phyloP scores from a whole-genome alignment of 1,140 invertebrate genomes.

The Drosophila parvula region DNA sequence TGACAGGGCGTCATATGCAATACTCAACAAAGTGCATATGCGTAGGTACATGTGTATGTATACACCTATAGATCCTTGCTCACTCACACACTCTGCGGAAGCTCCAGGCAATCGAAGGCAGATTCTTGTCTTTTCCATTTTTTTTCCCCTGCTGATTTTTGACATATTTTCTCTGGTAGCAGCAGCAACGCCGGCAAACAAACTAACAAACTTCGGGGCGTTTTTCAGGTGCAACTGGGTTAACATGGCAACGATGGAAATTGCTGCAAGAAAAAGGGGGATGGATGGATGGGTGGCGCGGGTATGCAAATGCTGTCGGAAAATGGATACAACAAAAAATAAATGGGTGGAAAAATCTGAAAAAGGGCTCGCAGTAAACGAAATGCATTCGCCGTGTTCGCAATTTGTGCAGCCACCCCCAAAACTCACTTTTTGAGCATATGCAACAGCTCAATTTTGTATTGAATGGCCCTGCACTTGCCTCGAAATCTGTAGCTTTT shows the following conservation, averaged over 20 bases:
- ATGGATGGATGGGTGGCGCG: background rate
- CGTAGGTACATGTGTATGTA: background rate
- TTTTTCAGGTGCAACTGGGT: slow-evolving; percentile 77
- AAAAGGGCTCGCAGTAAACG: slow-evolving; percentile 54
- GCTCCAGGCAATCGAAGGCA: slow-evolving; percentile 73
- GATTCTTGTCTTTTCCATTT: slow-evolving; percentile 56
- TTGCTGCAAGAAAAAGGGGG: slow-evolving; percentile 28
- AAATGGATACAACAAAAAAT: slow-evolving; percentile 65
- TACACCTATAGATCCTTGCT: background rate
- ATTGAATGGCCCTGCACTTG: slow-evolving; percentile 38
- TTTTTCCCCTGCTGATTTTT: slow-evolving; percentile 73
- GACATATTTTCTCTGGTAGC: slow-evolving; percentile 75
- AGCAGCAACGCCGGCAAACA: slow-evolving; percentile 57
- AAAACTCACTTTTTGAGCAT: slow-evolving; percentile 35
- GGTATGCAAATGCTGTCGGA: slow-evolving; percentile 63
- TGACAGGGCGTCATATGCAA: slow-evolving; percentile 61
- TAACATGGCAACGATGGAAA: slow-evolving; percentile 55
- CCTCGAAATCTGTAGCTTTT: slow-evolving; percentile 23
- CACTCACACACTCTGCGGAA: background rate
- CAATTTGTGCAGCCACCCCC: slow-evolving; percentile 55
- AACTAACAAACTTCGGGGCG: slow-evolving; percentile 70
- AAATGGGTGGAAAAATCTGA: slow-evolving; percentile 26
- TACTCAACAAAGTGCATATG: slow-evolving; percentile 59
- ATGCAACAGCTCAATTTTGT: slow-evolving; percentile 76
- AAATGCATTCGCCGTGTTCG: slow-evolving; percentile 58